Evolutionary conservation across 2,888 invertebrate species (phyloP).

Genomic region (Thecocarcelia acutangulata): DNA sequence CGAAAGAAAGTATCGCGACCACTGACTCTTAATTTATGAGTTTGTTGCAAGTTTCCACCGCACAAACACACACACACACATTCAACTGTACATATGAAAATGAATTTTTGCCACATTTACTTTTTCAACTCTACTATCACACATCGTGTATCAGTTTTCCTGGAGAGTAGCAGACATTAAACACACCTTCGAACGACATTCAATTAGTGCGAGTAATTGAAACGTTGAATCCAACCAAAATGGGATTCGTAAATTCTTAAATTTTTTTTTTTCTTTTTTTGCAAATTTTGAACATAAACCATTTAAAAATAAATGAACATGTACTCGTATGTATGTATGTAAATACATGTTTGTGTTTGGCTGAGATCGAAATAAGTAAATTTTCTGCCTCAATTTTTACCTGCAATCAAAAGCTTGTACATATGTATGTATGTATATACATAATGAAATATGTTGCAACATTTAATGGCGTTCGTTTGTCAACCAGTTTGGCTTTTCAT

Average conservation of each 20-base stretch:
- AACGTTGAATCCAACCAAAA: slow-evolving; percentile 63
- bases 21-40: slow-evolving; percentile 59
- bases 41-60: slow-evolving; percentile 37
- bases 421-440: no score
- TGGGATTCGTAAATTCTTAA: slow-evolving; percentile 70
- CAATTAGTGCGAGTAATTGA: slow-evolving; percentile 65
- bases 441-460: slow-evolving; percentile 50
- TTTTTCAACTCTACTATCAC: slow-evolving; percentile 57
- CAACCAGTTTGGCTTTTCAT: slow-evolving; percentile 53
- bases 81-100: slow-evolving; percentile 1
- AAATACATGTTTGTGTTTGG: slow-evolving; percentile 57
- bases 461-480: slow-evolving; percentile 50
- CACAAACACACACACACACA: slow-evolving; percentile 3
- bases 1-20: slow-evolving; percentile 36
- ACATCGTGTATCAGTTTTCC: slow-evolving; percentile 45
- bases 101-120: slow-evolving; percentile 32
- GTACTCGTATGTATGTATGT: not conserved
- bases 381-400: slow-evolving; percentile 57
- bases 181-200: slow-evolving; percentile 61
- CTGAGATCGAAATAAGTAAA: slow-evolving; percentile 62
- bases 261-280: slow-evolving; percentile 31
- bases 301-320: not conserved
- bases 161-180: slow-evolving; percentile 43
- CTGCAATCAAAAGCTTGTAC: slow-evolving; percentile 25
- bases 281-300: slow-evolving; percentile 25